Evolutionary conservation across 2,113 vertebrate species (phyloP).

Genomic region (Tonatia bakeri): DNA sequence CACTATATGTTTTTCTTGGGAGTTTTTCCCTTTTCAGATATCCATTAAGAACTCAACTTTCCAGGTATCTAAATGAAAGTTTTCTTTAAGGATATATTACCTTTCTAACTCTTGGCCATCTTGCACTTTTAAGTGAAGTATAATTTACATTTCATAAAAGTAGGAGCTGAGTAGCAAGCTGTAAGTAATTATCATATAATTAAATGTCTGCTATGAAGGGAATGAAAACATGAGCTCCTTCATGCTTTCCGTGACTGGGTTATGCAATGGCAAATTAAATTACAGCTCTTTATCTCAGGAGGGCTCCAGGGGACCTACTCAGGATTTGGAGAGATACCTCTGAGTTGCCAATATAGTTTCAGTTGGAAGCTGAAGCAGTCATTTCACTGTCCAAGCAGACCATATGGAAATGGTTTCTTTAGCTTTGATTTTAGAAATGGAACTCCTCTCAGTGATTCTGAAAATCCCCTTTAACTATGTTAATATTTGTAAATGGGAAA

Average conservation of each 20-base stretch:
- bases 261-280: conserved; percentile 79
- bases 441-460: conserved; percentile 37
- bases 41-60: conserved; percentile 69
- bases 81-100: conserved; percentile 76
- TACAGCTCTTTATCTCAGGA: conserved; percentile 75
- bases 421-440: conserved; percentile 51
- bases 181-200: conserved; percentile 86
- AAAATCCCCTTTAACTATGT: not conserved
- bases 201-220: conserved; percentile 82
- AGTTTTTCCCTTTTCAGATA: conserved; percentile 58
- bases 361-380: conserved; percentile 25
- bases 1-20: conserved; percentile 57
- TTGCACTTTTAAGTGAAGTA: conserved; percentile 82
- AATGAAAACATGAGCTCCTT: conserved; percentile 77
- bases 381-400: conserved; percentile 15
- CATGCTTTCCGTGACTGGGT: conserved; percentile 74
- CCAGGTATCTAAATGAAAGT: conserved; percentile 65
- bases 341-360: conserved; percentile 54
- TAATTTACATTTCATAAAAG: conserved; percentile 85
- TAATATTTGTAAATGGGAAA: conserved; percentile 60
- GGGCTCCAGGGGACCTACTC: conserved; percentile 66
- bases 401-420: not conserved
- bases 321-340: conserved; percentile 55
- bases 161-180: conserved; percentile 81
- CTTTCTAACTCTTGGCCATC: conserved; percentile 74